Conservation (phyloP, 2,113 vertebrate species). For the Poecilia latipinna region DNA sequence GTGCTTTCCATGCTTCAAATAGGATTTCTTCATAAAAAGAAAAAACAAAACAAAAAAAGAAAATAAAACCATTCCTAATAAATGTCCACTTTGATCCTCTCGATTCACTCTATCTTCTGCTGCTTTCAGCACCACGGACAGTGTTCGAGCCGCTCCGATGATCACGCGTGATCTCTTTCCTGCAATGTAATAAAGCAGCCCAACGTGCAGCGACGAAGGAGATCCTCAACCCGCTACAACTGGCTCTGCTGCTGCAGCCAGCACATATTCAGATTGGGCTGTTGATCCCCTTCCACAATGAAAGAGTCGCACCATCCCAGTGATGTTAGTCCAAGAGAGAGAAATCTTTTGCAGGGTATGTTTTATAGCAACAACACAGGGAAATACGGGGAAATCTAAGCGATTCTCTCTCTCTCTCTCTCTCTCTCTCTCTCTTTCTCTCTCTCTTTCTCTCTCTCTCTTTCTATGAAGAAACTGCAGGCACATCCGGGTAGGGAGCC, state of each 20-base stretch:
- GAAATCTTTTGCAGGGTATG: constrained; percentile 42
- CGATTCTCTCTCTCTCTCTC: neutral
- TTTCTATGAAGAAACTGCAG: constrained; percentile 55
- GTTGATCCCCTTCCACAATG: neutral
- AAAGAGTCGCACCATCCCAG: constrained; percentile 9
- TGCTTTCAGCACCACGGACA: constrained; percentile 66
- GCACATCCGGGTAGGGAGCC: constrained; percentile 65
- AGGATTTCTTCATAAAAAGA: neutral
- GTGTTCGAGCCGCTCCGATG: constrained; percentile 38
- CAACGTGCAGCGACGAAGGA: constrained; percentile 14
- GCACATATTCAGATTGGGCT: neutral
- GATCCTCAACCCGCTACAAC: constrained; percentile 9
- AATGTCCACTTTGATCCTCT: neutral
- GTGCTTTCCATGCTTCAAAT: neutral
- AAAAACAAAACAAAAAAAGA: neutral
- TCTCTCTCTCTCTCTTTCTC: constrained; percentile 19
- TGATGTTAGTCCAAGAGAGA: constrained; percentile 9
- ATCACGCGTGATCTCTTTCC: constrained; percentile 30
- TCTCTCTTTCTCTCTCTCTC: neutral
- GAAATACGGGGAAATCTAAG: constrained; percentile 55
- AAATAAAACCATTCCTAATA: neutral
- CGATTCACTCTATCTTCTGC: constrained; percentile 53
- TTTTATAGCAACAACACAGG: constrained; percentile 45
- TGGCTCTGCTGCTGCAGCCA: neutral
- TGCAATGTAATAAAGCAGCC: constrained; percentile 1